phyloP scores from a whole-genome alignment of 2,888 invertebrate species.

The Oeneis ivallda region DNA sequence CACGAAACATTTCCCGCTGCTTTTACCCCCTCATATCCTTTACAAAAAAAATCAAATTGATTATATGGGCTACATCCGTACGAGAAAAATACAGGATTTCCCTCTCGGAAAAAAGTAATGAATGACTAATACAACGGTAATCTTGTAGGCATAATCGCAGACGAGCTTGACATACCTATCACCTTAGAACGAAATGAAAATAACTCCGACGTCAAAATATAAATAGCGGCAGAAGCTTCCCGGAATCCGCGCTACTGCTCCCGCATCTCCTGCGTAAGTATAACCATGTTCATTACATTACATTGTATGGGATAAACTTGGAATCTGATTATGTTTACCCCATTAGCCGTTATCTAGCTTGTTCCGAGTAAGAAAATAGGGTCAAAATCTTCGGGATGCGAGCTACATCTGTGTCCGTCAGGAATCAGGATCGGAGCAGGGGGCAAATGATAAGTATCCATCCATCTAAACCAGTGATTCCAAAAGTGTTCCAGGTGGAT shows the following conservation, averaged over 20 bases:
- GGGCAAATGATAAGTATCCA: too few relatives aligned
- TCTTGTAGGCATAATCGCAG: neutral
- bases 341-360: neutral
- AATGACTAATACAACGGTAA: neutral
- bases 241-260: conserved; percentile 21
- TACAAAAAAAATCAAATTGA: too few relatives aligned
- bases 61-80: too few relatives aligned
- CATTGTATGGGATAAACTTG: neutral
- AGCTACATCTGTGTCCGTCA: too few relatives aligned
- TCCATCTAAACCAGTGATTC: too few relatives aligned
- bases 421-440: too few relatives aligned
- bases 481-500: too few relatives aligned
- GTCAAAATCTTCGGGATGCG: neutral
- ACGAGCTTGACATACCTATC: neutral
- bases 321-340: neutral
- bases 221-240: conserved; percentile 29
- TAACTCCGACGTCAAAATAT: conserved; percentile 25
- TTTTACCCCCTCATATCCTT: too few relatives aligned
- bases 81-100: too few relatives aligned
- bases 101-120: neutral
- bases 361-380: neutral
- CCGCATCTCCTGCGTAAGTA: neutral
- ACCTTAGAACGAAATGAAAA: conserved; percentile 24
- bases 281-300: too few relatives aligned
- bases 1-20: too few relatives aligned